Base-by-base conservation (phyloP, 2,888 invertebrate genomes). In the Exephanes ischioxanthus region DNA sequence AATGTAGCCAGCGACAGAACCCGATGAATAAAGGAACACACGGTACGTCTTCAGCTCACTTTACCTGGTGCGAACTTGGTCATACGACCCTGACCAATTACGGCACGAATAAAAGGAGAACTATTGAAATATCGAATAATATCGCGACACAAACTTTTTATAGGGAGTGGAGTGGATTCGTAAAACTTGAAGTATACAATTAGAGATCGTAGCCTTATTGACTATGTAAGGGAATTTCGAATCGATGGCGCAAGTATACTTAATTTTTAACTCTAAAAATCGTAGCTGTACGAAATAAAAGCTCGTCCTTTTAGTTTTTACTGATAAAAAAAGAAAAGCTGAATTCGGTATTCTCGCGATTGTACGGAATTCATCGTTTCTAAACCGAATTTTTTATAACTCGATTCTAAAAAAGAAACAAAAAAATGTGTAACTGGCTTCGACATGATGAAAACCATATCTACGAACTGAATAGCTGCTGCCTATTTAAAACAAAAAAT, bases 371-470 rank as follows among this genome's bases (percentile, higher is more conserved):
- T 82, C 55, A 77, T n/a, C 61, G 71, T 80, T 85, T 85, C 71
- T 82, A 82, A 82, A 80, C n/a, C 51, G 80, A 83, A 82, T 78
- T 80, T 86, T 80, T 79, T 84, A 66, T 63, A 72, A 77, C 63
- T 73, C 80, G 70, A 85, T 85, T 82, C 70, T 83, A 83, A 83
- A 72, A 66, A 11, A 75, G 19, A 68, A 71, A 45, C 33, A 72
- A 19, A 48, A 83, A 51, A 45, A 75, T 87, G 83, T 85, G 83
- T 87, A 16, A 88, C 88, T 87, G 82, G 86, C 86, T 89, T 88
- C 87, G 85, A 83, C 55, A 81, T 63, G 76, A 86, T 83, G 85
- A 87, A 84, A 91, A 92, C 89, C 92, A 92, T 92, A 92, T 92
- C 92, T 90, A 91, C 90, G 88, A 90, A 90, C 88, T 90, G 89